These are phyloP conservation scores for Leptodactylus fuscus DNA, from an alignment of 2,113 vertebrate genomes.

Conservation along the genomic window DNA sequence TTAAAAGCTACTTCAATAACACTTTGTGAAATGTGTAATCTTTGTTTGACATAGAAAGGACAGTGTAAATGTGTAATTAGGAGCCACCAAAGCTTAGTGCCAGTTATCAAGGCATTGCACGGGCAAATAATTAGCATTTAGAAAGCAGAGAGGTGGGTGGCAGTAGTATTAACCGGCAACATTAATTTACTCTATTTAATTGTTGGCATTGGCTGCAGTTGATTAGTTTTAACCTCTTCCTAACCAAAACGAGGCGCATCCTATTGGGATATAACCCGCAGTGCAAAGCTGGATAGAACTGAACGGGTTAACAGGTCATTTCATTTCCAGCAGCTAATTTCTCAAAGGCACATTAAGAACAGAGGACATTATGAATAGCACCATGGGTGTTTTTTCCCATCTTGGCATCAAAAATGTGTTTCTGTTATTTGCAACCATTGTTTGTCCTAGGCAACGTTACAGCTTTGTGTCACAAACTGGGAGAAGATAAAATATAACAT, in stretches of 20 bases:
- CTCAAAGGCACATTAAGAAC: constrained; percentile 27
- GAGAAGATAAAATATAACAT: constrained; percentile 29
- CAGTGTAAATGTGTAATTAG: constrained; percentile 48
- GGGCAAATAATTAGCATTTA: constrained; percentile 59
- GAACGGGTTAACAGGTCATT: constrained; percentile 1
- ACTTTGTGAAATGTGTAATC: constrained; percentile 45
- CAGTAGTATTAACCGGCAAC: constrained; percentile 31
- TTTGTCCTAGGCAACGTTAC: constrained; percentile 38
- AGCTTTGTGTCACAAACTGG: constrained; percentile 38
- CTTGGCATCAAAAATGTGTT: constrained; percentile 49
- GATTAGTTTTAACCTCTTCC: constrained; percentile 40
- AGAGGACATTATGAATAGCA: constrained; percentile 43
- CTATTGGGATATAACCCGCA: background rate
- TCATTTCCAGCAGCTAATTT: constrained; percentile 4
- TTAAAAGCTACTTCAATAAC: constrained; percentile 57
- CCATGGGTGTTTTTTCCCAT: constrained; percentile 25
- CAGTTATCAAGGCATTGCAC: constrained; percentile 47
- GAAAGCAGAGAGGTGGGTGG: constrained; percentile 40
- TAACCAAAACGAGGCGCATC: background rate
- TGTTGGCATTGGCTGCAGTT: background rate
- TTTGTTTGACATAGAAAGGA: constrained; percentile 49
- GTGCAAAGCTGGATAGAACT: background rate
- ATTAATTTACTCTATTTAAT: constrained; percentile 46
- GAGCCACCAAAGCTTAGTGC: constrained; percentile 49
- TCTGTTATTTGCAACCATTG: constrained; percentile 35